These are phyloP conservation scores for Euproctis similis DNA, from an alignment of 2,888 invertebrate genomes.

Conservation along the genomic window DNA sequence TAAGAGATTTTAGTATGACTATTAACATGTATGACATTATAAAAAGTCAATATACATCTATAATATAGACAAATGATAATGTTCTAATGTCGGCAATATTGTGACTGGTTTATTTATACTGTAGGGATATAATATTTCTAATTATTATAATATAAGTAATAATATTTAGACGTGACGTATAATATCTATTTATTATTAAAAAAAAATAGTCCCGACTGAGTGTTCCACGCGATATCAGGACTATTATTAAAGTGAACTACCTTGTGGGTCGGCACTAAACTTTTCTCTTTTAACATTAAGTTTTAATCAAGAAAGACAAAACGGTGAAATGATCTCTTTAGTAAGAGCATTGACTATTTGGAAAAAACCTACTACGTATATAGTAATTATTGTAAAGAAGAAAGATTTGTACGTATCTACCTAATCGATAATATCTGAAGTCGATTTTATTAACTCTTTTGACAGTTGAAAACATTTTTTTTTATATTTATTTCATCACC, in stretches of 20 bases:
- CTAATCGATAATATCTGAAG: too few species aligned
- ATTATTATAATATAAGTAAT: conserved; percentile 12
- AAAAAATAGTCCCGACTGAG: conserved; percentile 14
- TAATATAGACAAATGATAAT: conserved; percentile 30
- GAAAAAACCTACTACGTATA: too few species aligned
- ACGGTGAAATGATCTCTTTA: too few species aligned
- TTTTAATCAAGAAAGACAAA: neutral
- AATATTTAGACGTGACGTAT: conserved; percentile 9
- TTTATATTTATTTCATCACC: too few species aligned
- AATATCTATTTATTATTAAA: conserved; percentile 6
- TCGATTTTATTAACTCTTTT: too few species aligned
- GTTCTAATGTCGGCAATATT: conserved; percentile 34
- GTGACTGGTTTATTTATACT: conserved; percentile 42
- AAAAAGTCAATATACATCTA: too few species aligned
- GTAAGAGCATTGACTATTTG: too few species aligned
- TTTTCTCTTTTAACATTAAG: conserved; percentile 12
- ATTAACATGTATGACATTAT: conserved; percentile 24
- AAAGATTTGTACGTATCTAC: too few species aligned
- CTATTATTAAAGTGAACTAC: conserved; percentile 8
- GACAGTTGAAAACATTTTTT: too few species aligned
- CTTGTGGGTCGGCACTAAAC: conserved; percentile 9
- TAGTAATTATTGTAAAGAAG: too few species aligned
- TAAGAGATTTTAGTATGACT: conserved; percentile 24
- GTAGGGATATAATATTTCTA: conserved; percentile 27
- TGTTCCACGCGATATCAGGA: conserved; percentile 16